These are phyloP conservation scores for Drosophila gunungcola DNA, from an alignment of 1,140 invertebrate genomes.

Conservation along the genomic window DNA sequence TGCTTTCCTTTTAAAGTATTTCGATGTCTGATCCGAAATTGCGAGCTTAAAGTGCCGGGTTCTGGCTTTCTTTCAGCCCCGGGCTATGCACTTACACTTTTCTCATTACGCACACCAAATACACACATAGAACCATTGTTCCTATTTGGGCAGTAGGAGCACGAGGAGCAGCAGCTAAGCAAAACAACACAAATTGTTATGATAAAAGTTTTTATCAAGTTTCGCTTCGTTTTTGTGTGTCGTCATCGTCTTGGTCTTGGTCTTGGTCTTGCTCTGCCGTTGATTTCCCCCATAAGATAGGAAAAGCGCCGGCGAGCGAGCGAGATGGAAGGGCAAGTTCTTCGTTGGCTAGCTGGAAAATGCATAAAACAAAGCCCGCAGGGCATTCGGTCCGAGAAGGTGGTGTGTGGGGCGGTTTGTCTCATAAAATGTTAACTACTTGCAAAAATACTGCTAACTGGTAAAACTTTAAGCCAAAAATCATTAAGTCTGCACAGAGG, in stretches of 20 bases:
- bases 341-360: conserved; percentile 26
- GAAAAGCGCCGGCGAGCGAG: conserved; percentile 3
- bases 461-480: conserved; percentile 82
- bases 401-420: conserved; percentile 51
- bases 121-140: conserved; percentile 50
- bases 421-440: conserved; percentile 82
- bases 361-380: conserved; percentile 68
- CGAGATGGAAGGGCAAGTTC: conserved; percentile 9
- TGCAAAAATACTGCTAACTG: conserved; percentile 81
- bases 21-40: background rate
- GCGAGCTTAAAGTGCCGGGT: conserved; percentile 22
- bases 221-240: conserved; percentile 60
- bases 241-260: conserved; percentile 46
- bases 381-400: conserved; percentile 18
- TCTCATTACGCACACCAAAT: conserved; percentile 60
- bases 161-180: conserved; percentile 27
- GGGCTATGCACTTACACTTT: conserved; percentile 70
- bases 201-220: conserved; percentile 84
- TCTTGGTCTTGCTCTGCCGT: conserved; percentile 28
- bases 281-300: conserved; percentile 66
- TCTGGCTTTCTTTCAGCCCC: conserved; percentile 9
- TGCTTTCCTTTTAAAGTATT: background rate
- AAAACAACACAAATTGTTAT: conserved; percentile 83
- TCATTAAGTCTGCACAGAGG: conserved; percentile 75
- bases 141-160: conserved; percentile 20